Base-by-base conservation (phyloP, 2,113 vertebrate genomes). In the Chloropsis cyanopogon region DNA sequence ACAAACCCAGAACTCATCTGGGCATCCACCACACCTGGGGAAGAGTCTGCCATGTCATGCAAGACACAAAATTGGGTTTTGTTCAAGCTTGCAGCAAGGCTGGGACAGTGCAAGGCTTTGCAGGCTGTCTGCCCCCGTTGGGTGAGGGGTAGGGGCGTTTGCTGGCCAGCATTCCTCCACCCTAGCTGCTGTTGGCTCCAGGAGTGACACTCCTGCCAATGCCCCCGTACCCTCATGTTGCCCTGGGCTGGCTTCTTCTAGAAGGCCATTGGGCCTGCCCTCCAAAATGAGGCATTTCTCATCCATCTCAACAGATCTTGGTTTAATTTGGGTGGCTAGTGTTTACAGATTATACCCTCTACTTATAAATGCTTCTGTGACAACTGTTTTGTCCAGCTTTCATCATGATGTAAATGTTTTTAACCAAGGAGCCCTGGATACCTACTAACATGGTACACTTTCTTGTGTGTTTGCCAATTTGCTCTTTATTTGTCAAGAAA, bases 381-480 rank as follows among this genome's bases (percentile, higher is more conserved):
- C 88, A 92, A 52, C 52, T 92, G 60, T 80, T 96, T 95, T 93
- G 60, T 73, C 75, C 87, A 80, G 50, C 47, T 90, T 46, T 92
- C 90, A 60, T 88, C 29, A 3, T 19, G 39, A 66, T 78, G 75
- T 92, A 91, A 92, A 90, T 60, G 50, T 93, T 94, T 95, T 95
- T 54, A 73, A 41, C 52, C 68, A 35, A 75, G 69, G 63, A 73
- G 84, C 86, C 85, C 83, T 93, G 71, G 85, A 90, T 88, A 73
- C 50, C 14, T 93, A 63, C 68, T 90, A 83, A 73, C 64, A 77
- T 9, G 12, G 35, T 88, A 52, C 22, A 26, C 28, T 92, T 92
- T 88, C 44, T 80, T 14, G 31, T 49, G 14, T 73, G 28, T 71
- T 93, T 83, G 39, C 47, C 73, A 56, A 70, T 77, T 86, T 86